A percentile compares a stretch with the other conserved stretches of the same genome.
These are phyloP conservation scores for Aricia artaxerxes DNA, from an alignment of 2,888 invertebrate species.

Conservation along the genomic window DNA sequence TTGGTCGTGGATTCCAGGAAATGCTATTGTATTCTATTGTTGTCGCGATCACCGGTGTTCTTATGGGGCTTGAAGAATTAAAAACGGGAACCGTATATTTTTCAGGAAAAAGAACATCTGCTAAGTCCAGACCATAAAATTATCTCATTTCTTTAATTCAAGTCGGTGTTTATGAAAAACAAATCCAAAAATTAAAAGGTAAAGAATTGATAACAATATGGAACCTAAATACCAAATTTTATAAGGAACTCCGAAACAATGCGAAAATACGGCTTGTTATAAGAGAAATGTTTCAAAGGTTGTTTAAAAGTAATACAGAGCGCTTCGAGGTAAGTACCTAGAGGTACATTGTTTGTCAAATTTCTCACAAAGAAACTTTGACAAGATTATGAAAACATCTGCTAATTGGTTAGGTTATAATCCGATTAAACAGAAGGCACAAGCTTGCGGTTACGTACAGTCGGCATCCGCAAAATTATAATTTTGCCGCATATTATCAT, in stretches of 20 bases:
- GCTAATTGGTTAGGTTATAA: constrained; percentile 32
- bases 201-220: background rate
- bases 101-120: too few relatives aligned
- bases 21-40: too few relatives aligned
- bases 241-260: background rate
- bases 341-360: constrained; percentile 23
- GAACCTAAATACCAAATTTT: background rate
- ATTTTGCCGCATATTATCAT: background rate
- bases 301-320: constrained; percentile 4
- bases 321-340: background rate
- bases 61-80: too few relatives aligned
- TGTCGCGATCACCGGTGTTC: too few relatives aligned
- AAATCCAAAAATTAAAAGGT: background rate
- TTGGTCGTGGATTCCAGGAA: too few relatives aligned
- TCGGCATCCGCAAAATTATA: background rate
- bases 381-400: constrained; percentile 29
- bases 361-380: constrained; percentile 31
- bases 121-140: too few relatives aligned
- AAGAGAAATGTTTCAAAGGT: background rate
- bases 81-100: too few relatives aligned
- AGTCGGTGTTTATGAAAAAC: background rate
- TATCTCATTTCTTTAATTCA: background rate
- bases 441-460: constrained; percentile 3
- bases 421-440: constrained; percentile 26
- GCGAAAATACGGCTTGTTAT: background rate